A percentile compares a stretch with the other conserved stretches of the same genome.
phyloP scores from a whole-genome alignment of 2,888 invertebrate species.

The Synanthedon tipuliformis region DNA sequence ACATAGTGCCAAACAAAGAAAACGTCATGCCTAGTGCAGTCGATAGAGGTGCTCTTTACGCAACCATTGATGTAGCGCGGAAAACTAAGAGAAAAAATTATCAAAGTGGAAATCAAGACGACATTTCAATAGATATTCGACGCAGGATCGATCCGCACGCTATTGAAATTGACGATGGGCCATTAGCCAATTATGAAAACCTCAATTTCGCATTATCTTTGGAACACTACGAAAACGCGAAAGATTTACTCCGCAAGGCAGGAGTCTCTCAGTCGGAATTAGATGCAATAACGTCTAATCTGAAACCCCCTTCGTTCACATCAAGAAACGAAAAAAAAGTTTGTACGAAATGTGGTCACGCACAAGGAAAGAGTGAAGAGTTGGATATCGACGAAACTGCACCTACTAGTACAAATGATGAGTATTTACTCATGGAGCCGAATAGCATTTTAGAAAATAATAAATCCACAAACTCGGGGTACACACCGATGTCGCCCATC shows the following conservation, averaged over 20 bases:
- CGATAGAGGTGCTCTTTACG: slow-evolving; percentile 71
- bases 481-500: slow-evolving; percentile 81
- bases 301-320: slow-evolving; percentile 29
- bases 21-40: slow-evolving; percentile 49
- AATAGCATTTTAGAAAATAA: slow-evolving; percentile 34
- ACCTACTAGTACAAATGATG: slow-evolving; percentile 39
- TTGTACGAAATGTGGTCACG: slow-evolving; percentile 75
- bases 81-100: slow-evolving; percentile 64
- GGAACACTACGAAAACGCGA: slow-evolving; percentile 83
- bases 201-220: slow-evolving; percentile 82
- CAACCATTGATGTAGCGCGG: slow-evolving; percentile 75
- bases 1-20: slow-evolving; percentile 60
- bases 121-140: slow-evolving; percentile 15
- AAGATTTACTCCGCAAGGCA: slow-evolving; percentile 72
- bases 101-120: slow-evolving; percentile 5
- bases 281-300: slow-evolving; percentile 45
- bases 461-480: slow-evolving; percentile 56
- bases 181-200: slow-evolving; percentile 75
- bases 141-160: slow-evolving; percentile 18
- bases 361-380: slow-evolving; percentile 17
- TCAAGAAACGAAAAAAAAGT: slow-evolving; percentile 28
- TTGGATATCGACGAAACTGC: slow-evolving; percentile 1
- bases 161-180: slow-evolving; percentile 49
- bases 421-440: slow-evolving; percentile 79
- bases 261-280: slow-evolving; percentile 68